phyloP scores from a whole-genome alignment of 1,140 invertebrate species.

The Pseudomyrmex pallidus region DNA sequence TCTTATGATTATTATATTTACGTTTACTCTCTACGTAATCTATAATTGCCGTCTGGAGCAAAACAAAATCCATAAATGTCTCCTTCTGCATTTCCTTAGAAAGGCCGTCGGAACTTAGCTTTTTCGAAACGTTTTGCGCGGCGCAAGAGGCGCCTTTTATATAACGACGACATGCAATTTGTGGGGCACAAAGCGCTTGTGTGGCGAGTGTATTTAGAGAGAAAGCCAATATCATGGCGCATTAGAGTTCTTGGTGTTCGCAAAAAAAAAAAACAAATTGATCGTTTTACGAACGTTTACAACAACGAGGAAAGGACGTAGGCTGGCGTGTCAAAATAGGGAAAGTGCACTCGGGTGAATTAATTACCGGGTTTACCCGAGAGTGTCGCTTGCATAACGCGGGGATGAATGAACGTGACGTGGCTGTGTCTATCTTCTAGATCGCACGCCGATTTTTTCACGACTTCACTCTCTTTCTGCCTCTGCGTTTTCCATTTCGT shows the following conservation, averaged over 20 bases:
- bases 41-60: background rate
- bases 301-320: background rate
- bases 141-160: conserved; percentile 19
- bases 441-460: conserved; percentile 24
- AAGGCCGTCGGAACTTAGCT: background rate
- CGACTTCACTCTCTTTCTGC: background rate
- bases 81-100: background rate
- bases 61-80: background rate
- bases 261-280: conserved; percentile 4
- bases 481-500: conserved; percentile 25
- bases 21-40: background rate
- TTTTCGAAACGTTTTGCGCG: background rate
- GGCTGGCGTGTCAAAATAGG: conserved; percentile 54
- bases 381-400: conserved; percentile 31
- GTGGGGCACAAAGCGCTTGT: background rate
- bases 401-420: conserved; percentile 50
- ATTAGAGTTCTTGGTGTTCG: conserved; percentile 6
- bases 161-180: conserved; percentile 25
- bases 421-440: conserved; percentile 14
- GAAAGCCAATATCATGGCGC: conserved; percentile 27
- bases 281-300: conserved; percentile 34
- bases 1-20: too few species aligned
- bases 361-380: conserved; percentile 31
- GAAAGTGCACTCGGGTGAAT: conserved; percentile 40
- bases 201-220: background rate